Base-by-base conservation (phyloP, 2,888 invertebrate genomes). In the Rhodophaea formosa region DNA sequence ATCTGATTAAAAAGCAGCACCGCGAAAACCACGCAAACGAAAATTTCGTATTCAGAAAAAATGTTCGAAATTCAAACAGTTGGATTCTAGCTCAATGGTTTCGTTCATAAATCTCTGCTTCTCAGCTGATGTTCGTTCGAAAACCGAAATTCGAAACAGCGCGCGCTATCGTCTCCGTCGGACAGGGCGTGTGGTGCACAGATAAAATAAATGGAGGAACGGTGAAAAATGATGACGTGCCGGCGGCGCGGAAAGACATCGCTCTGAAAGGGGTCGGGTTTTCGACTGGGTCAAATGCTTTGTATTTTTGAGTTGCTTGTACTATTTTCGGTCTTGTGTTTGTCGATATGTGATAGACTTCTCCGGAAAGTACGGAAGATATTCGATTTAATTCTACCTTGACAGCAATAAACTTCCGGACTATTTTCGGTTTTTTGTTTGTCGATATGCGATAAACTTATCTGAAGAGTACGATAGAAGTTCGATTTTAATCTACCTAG, bases 121-220 rank as follows among this genome's bases (percentile, higher is more conserved):
- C 88, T 86, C 86, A 87, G 88, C 86, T 87, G 87, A 89, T 86
- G 83, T 83, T 75, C 74, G 82, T 72, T 81, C 76, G 60, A 46
- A 58, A 60, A 59, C 60, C 62, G 80, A 80, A 81, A 83, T 85
- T 81, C 84, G 85, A 86, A 83, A 87, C 78, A 81, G 77, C 69
- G 68, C 56, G 70, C 79, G 83, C 81, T 84, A 82, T 84, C 80
- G 79, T 72, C 69, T 69, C 23, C 23, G 23, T 23, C 77, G 81
- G 82, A 77, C 82, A 79, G 80, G 80, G 86, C 84, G 88, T 89
- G 89, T 77, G 86, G 82, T 80, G 86, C 83, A 75, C 86, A 87
- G 90, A 91, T 91, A 91, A 91, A 89, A 90, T 88, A 89, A 89
- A 90, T 89, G 90, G 88, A 83, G 86, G 78, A 82, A 75, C 82